These are phyloP conservation scores for Strigops habroptila DNA, from an alignment of 2,113 vertebrate species.

Conservation along the genomic window DNA sequence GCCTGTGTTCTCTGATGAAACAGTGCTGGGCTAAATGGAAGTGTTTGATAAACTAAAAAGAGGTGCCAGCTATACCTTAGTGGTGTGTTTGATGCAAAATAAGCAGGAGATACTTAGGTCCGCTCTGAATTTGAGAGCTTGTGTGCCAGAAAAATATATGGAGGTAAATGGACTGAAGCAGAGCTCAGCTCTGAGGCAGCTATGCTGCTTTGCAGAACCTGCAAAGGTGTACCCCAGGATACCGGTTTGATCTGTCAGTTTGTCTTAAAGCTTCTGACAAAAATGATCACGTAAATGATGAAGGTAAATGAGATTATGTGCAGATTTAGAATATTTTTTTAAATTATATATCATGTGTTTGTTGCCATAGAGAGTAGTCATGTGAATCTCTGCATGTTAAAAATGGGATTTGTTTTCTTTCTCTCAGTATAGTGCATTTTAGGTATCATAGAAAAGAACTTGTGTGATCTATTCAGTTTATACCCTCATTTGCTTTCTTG, in stretches of 20 bases:
- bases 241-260: not conserved
- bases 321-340: not conserved
- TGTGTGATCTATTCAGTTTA: not conserved
- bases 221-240: not conserved
- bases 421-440: not conserved
- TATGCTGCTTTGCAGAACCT: not conserved
- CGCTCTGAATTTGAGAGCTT: not conserved
- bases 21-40: not conserved
- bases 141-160: not conserved
- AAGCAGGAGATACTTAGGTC: not conserved
- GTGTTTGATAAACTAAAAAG: not conserved
- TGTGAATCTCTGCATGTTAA: not conserved
- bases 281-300: not conserved
- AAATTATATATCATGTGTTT: not conserved
- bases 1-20: not conserved
- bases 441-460: not conserved
- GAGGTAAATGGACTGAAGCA: not conserved
- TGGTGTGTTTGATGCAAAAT: not conserved
- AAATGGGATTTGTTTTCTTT: constrained; percentile 12
- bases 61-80: not conserved
- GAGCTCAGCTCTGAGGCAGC: not conserved
- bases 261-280: not conserved
- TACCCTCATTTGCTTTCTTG: not conserved
- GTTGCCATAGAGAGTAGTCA: not conserved
- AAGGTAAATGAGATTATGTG: not conserved